Conservation (phyloP, 2,888 invertebrate species). For the Galerucella pusilla region DNA sequence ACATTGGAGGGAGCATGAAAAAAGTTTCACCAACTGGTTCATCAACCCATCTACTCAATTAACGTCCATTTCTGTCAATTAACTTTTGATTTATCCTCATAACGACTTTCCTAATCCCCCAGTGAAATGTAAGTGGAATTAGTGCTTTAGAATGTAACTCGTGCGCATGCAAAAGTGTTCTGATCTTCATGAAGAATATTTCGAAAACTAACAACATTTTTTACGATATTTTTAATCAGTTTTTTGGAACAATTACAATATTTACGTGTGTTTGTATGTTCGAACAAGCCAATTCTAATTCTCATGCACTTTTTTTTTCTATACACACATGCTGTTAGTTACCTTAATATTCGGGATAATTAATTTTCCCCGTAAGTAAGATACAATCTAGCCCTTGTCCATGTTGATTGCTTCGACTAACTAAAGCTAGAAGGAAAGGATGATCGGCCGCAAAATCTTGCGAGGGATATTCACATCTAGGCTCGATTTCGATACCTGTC, state of each 20-base stretch:
- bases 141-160: too few relatives aligned
- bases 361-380: conserved; percentile 44
- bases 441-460: conserved; percentile 46
- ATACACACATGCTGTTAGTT: conserved; percentile 18
- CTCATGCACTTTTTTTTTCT: conserved; percentile 9
- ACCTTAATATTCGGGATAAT: conserved; percentile 35
- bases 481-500: conserved; percentile 23
- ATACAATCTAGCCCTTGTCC: conserved; percentile 20
- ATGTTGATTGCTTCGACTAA: conserved; percentile 18
- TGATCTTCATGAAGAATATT: not conserved
- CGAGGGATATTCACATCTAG: conserved; percentile 16
- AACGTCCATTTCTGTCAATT: too few relatives aligned
- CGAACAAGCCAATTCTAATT: not conserved
- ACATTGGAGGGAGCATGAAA: too few relatives aligned
- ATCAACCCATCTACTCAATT: too few relatives aligned
- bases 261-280: not conserved
- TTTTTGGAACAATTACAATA: not conserved
- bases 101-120: too few relatives aligned
- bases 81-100: too few relatives aligned
- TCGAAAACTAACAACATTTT: not conserved
- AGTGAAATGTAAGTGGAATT: too few relatives aligned
- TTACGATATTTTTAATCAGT: too few relatives aligned
- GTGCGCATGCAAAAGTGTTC: not conserved
- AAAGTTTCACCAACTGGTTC: too few relatives aligned
- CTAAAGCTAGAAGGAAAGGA: conserved; percentile 42